Base-by-base conservation (phyloP, 2,113 vertebrate species). In the Condylura cristata region DNA sequence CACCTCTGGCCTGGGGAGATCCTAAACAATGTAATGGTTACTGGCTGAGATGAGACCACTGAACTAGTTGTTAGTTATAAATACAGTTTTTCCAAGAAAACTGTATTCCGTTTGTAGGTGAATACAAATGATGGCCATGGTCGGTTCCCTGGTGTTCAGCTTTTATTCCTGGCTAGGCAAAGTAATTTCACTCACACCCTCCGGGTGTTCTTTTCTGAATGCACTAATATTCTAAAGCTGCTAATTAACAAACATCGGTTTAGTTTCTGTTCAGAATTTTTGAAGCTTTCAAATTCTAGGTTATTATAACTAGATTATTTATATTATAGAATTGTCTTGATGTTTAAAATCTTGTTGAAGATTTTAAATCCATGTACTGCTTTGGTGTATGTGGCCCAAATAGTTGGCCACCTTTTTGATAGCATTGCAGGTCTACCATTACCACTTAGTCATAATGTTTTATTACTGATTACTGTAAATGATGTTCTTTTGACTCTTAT, bases 401-500 rank as follows among this genome's bases (percentile, higher is more conserved):
- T n/a, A 10, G 26, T 4, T 48, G 84, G 95, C 88, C 37, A 91
- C 74, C 78, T 86, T 76, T 76, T 22, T 39, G 17, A 1, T 56
- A 24, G 32, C 34, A 2, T 7, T 18, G 39, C 91, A 1, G 41
- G 5, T 37, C 94, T 58, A 68, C 94, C 89, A 91, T 96, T 74
- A 30, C 93, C 79, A 28, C 17, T 92, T 17, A 41, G 70, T 72
- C 89, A 74, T 61, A 30, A 80, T 81, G 95, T 79, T 97, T 97
- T 96, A 92, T 97, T 81, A 78, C 89, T 66, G 91, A 39, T 32
- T 72, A 34, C 96, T 53, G 10, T 78, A 95, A 97, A 93, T 86
- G 96, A 97, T 96, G 93, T 96, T 97, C 96, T 96, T 96, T 88
- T 18, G 94, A 96, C 96, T 97, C 96, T 97, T 96, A 95, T 60